A percentile compares a stretch with the other conserved stretches of the same genome.
Conservation (phyloP, 2,888 invertebrate species). For the Rhagium mordax region DNA sequence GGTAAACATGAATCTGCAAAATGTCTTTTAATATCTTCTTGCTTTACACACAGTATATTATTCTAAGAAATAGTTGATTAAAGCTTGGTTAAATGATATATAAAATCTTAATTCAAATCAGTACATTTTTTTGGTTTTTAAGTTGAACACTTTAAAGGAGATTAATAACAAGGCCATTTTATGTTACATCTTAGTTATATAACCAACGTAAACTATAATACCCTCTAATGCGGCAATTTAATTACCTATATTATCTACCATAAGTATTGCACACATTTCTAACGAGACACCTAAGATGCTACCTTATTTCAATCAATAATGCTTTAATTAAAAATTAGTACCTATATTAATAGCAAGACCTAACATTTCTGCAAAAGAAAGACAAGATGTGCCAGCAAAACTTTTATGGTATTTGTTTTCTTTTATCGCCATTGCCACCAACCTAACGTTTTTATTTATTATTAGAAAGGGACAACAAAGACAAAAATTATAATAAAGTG, state of each 20-base stretch:
- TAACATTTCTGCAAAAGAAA: too few species aligned
- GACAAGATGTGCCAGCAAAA: too few species aligned
- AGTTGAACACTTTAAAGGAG: slow-evolving; percentile 1
- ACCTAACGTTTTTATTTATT: too few species aligned
- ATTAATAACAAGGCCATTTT: slow-evolving; percentile 4
- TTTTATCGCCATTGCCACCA: too few species aligned
- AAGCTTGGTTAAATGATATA: slow-evolving; percentile 26
- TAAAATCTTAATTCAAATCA: slow-evolving; percentile 2
- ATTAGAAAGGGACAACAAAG: too few species aligned
- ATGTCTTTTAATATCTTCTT: slow-evolving; percentile 21
- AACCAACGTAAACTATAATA: not conserved
- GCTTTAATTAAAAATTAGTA: not conserved
- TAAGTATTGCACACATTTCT: not conserved
- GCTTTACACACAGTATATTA: not conserved
- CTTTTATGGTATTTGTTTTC: too few species aligned
- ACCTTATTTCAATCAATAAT: not conserved
- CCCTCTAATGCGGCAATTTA: not conserved
- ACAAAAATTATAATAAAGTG: too few species aligned
- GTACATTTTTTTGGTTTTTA: not conserved
- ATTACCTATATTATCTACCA: not conserved
- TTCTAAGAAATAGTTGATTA: slow-evolving; percentile 10
- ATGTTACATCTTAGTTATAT: not conserved
- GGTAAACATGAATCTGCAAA: slow-evolving; percentile 15
- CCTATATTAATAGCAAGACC: too few species aligned
- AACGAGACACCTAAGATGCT: not conserved